These are phyloP conservation scores for Iguana delicatissima DNA, from an alignment of 2,797 vertebrate species.

Conservation along the genomic window DNA sequence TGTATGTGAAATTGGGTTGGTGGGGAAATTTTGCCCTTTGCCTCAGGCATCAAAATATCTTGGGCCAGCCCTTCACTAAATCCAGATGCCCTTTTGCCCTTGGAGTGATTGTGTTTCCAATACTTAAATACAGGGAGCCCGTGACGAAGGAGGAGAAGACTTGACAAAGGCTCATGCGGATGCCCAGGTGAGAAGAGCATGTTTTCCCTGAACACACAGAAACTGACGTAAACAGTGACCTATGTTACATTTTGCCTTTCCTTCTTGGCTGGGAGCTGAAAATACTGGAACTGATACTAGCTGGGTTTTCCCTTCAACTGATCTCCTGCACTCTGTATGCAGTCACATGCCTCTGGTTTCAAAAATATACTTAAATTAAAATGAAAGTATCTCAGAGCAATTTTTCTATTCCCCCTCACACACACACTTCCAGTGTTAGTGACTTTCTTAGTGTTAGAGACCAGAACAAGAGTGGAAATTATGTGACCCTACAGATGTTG, in stretches of 20 bases:
- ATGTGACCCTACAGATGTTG: too few relatives aligned
- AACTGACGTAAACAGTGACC: neutral
- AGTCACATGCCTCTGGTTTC: neutral
- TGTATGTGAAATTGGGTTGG: neutral
- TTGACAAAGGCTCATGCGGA: constrained; percentile 84
- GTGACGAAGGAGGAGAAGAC: constrained; percentile 89
- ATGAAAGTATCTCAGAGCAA: neutral
- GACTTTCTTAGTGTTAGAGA: neutral
- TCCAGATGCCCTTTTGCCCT: neutral
- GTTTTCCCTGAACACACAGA: neutral
- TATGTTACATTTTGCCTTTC: neutral
- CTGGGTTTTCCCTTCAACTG: neutral
- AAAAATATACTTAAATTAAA: neutral
- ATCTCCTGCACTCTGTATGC: neutral
- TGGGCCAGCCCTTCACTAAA: neutral
- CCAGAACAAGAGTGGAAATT: too few relatives aligned
- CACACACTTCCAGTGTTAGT: neutral
- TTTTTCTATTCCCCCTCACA: too few relatives aligned
- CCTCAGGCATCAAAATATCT: neutral
- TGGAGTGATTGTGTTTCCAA: neutral
- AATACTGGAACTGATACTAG: neutral
- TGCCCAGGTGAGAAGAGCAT: constrained; percentile 85
- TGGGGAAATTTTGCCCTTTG: neutral
- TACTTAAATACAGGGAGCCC: constrained; percentile 85
- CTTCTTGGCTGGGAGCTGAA: neutral